Base-by-base conservation (phyloP, 2,113 vertebrate genomes). In the Mormoops blainvillei region DNA sequence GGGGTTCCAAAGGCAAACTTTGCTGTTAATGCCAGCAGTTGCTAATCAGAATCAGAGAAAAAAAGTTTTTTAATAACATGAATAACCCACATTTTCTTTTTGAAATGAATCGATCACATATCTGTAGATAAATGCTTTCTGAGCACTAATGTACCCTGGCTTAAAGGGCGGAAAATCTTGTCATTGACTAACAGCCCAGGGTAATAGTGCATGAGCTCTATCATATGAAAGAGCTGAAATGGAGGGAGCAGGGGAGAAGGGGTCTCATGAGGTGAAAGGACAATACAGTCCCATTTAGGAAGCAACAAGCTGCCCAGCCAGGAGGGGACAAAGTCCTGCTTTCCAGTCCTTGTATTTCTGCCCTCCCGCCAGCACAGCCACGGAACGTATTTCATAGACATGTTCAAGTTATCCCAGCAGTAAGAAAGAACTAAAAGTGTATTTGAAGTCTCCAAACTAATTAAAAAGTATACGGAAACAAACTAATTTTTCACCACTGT, bases 1-100 rank as follows among this genome's bases (percentile, higher is more conserved):
- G 2, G 99, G 99, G 92, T 99, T 99, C 99, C 99, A 99, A 71
- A 99, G 98, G 91, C 98, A 98, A 82, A 99, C 98, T 87, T 97
- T 98, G 73, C 99, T 98, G 96, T 99, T 98, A 95, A 98, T 96
- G 94, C 99, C 99, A 94, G 99, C 99, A 45, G 99, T 99, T 68
- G 99, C 99, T 99, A 85, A 88, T 97, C 71, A 90, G 52, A 97
- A 95, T 87, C 33, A 87, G 24, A 97, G 88, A 89, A 95, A 94
- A 83, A 58, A 70, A 10, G 0, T 2, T 52, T 56, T 96, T 97
- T 95, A 87, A 38, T 89, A 76, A 63, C 33, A 68, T 48, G 16
- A 95, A 83, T 65, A 84, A 48, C 9, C 22, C 20, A 12, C 4
- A 85, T 78, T 82, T 77, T 87, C 18, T 61, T 95, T 92, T 36